Conservation (phyloP, 2,888 invertebrate species). For the Dolichomitus sp. region DNA sequence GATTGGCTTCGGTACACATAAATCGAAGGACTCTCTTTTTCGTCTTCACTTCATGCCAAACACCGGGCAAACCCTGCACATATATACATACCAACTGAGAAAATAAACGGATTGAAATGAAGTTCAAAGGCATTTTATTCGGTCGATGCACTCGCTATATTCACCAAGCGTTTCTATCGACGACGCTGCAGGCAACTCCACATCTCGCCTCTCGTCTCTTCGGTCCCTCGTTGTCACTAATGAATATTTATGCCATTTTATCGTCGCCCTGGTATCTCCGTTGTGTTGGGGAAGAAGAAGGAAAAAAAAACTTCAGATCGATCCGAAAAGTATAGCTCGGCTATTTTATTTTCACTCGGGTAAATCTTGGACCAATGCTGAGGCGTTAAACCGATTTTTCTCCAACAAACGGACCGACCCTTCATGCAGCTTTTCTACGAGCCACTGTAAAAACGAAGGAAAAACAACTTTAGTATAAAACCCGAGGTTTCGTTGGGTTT, state of each 20-base stretch:
- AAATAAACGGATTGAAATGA: conserved; percentile 39
- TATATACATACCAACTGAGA: neutral
- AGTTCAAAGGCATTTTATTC: conserved; percentile 38
- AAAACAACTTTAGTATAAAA: conserved; percentile 61
- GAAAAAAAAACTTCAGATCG: conserved; percentile 52
- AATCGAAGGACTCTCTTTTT: conserved; percentile 16
- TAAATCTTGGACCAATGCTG: conserved; percentile 1
- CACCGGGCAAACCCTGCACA: neutral
- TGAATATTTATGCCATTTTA: conserved; percentile 77
- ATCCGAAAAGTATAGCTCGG: conserved; percentile 7
- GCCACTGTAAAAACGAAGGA: conserved; percentile 20
- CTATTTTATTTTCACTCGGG: conserved; percentile 24
- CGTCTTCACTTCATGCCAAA: conserved; percentile 10
- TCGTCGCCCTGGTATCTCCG: conserved; percentile 58
- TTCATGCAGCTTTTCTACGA: neutral
- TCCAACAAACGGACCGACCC: neutral
- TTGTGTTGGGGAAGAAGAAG: conserved; percentile 42
- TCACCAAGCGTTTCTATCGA: neutral
- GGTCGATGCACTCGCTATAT: conserved; percentile 19
- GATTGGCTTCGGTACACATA: conserved; percentile 32
- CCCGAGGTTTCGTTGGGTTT: conserved; percentile 17
- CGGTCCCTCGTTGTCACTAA: conserved; percentile 59
- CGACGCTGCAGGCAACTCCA: neutral
- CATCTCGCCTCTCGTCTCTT: neutral
- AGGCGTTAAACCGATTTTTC: conserved; percentile 15